Conservation (phyloP, 2,888 invertebrate genomes). For the Taphrorychus bicolor region DNA sequence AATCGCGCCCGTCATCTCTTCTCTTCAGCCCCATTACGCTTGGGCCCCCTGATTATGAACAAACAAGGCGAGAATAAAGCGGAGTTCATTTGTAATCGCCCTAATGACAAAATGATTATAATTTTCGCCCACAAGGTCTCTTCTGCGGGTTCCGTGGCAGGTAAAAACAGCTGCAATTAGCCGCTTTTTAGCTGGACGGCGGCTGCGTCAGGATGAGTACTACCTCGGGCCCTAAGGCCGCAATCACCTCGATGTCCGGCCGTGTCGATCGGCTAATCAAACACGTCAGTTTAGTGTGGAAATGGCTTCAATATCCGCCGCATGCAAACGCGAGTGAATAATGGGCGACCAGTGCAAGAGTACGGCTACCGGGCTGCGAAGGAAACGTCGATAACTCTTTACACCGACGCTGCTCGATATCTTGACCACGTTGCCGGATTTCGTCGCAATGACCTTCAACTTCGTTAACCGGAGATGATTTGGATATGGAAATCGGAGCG, state of each 20-base stretch:
- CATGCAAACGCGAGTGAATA: constrained; percentile 29
- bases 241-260: neutral
- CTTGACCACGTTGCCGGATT: constrained; percentile 3
- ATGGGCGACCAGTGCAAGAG: constrained; percentile 29
- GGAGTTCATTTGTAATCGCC: constrained; percentile 51
- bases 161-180: constrained; percentile 37
- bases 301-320: neutral
- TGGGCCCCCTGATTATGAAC: neutral
- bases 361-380: constrained; percentile 30
- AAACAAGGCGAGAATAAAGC: constrained; percentile 15
- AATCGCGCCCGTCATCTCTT: neutral
- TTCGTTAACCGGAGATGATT: neutral
- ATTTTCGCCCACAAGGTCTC: constrained; percentile 52
- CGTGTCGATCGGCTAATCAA: neutral
- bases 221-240: neutral
- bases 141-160: constrained; percentile 18
- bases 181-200: neutral
- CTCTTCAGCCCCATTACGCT: neutral
- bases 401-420: constrained; percentile 26
- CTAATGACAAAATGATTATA: constrained; percentile 55
- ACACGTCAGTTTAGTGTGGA: neutral
- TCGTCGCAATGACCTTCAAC: neutral
- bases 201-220: neutral
- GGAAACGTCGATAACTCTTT: constrained; percentile 29
- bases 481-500: neutral